Conservation (phyloP, 2,113 vertebrate genomes). For the Aramus guarauna region DNA sequence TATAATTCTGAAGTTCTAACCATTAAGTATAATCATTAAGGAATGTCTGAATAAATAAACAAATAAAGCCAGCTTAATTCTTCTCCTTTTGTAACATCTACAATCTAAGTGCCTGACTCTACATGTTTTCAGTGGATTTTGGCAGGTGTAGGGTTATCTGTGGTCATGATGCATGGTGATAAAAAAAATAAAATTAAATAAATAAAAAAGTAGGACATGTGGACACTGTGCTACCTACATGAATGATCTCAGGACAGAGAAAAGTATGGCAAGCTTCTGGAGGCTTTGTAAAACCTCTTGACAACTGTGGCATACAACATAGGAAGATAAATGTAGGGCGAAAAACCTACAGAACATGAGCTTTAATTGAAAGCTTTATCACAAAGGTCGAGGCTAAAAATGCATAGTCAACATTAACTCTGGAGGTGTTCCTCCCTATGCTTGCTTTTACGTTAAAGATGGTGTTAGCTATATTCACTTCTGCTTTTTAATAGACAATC, state of each 20-base stretch:
- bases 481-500: not conserved
- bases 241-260: not conserved
- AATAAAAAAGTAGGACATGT: not conserved
- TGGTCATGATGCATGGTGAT: not conserved
- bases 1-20: not conserved
- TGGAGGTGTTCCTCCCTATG: not conserved
- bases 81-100: not conserved
- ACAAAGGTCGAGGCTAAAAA: not conserved
- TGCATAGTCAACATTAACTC: not conserved
- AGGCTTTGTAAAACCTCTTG: not conserved
- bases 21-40: conserved; percentile 35
- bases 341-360: not conserved
- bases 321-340: not conserved
- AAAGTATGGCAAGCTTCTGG: not conserved
- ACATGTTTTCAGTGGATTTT: not conserved
- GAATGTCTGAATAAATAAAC: conserved; percentile 36
- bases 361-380: not conserved
- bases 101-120: not conserved
- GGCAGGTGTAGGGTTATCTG: not conserved
- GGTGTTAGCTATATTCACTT: not conserved
- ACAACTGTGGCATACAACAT: not conserved
- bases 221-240: not conserved
- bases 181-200: not conserved
- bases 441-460: not conserved
- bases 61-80: not conserved